These are phyloP conservation scores for Hypomesus transpacificus DNA, from an alignment of 2,113 vertebrate genomes.

Conservation along the genomic window DNA sequence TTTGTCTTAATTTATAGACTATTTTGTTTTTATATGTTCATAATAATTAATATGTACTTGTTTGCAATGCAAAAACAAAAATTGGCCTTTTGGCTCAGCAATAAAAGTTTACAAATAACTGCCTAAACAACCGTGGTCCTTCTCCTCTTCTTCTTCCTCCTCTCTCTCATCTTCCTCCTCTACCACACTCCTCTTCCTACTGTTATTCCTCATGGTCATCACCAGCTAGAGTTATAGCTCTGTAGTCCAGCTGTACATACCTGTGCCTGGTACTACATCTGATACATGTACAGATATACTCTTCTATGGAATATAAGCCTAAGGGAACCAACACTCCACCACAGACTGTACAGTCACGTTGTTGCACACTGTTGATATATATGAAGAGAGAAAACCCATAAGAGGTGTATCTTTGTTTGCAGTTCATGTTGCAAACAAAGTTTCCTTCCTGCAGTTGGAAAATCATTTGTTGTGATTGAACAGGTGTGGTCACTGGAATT, in stretches of 20 bases:
- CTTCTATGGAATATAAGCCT: no score
- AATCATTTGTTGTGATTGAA: background rate
- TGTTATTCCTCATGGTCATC: no score
- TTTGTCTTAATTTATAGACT: slow-evolving; percentile 19
- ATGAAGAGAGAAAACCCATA: background rate
- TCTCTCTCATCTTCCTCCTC: background rate
- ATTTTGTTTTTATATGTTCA: slow-evolving; percentile 29
- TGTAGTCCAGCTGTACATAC: no score
- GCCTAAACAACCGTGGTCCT: slow-evolving; percentile 5
- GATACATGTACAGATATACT: no score
- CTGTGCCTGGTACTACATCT: background rate
- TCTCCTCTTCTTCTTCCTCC: background rate
- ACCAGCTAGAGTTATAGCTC: no score
- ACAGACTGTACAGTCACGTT: background rate
- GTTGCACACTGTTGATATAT: background rate
- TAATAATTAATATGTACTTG: slow-evolving; percentile 27
- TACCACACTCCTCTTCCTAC: background rate
- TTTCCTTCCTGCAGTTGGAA: background rate
- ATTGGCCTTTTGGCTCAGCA: slow-evolving; percentile 42
- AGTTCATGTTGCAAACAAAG: background rate
- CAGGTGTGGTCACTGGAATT: background rate
- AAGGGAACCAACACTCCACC: no score
- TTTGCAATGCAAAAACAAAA: slow-evolving; percentile 32
- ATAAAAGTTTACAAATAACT: slow-evolving; percentile 45
- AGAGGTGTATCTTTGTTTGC: background rate